Base-by-base conservation (phyloP, 2,888 invertebrate genomes). In the Sceliomorpha sp. region DNA sequence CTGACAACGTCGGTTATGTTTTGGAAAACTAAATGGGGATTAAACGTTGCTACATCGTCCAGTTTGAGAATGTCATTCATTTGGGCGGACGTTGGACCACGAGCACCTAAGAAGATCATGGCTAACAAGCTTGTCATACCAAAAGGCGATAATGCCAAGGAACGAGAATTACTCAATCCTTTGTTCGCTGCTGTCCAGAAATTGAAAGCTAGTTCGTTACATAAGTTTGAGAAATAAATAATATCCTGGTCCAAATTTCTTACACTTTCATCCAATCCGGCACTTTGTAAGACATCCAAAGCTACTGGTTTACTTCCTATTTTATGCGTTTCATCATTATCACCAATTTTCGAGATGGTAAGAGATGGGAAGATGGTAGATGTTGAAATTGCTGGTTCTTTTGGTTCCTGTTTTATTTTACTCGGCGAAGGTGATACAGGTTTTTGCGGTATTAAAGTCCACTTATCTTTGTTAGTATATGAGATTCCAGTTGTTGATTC, bases 1-100 rank as follows among this genome's bases (percentile, higher is more conserved):
- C 94, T 92, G 20, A 95, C 93, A 0, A 95, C 94, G 79, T 95
- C 95, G 0, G 95, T 95, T 12, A 96, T 93, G 82, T 96, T 96
- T 84, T 94, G 94, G 76, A 96, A 92, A 0, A 95, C 93, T 76
- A 96, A 91, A 84, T 97, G 96, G 0, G 96, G 96, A 87, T 96
- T 97, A 80, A 97, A 96, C 0, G 95, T 95, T 0, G 95, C 93
- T 92, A 96, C 95, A 72, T 96, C 95, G 82, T 96, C 96, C 9
- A 96, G 89, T 77, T 93, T 92, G 0, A 96, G 89, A 7, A 96
- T 92, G 80, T 96, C 95, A 82, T 96, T 96, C 94, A 97, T 95
- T 90, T 96, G 95, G 0, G 95, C 95, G 0, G 96, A 96, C 0
- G 96, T 96, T 1, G 94, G 92, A 1, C 96, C 96, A 73, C 94